These are phyloP conservation scores for Brienomyrus brachyistius DNA, from an alignment of 2,113 vertebrate species.

Conservation along the genomic window DNA sequence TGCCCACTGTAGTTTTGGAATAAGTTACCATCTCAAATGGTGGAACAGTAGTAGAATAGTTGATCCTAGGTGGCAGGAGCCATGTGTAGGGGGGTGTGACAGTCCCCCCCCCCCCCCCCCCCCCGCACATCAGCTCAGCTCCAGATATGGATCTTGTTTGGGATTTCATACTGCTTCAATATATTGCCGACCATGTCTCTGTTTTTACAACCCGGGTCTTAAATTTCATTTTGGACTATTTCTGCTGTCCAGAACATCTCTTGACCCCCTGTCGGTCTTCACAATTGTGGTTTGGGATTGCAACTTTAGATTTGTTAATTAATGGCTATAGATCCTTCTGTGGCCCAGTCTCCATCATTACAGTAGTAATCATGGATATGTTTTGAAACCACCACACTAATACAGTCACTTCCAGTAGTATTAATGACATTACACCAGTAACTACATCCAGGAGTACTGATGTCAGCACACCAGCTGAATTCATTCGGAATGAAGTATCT, in stretches of 20 bases:
- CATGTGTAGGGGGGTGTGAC: no score
- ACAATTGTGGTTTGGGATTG: background rate
- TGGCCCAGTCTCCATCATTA: background rate
- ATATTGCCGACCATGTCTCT: no score
- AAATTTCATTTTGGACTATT: background rate
- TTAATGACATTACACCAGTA: background rate
- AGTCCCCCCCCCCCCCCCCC: no score
- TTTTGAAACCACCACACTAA: background rate
- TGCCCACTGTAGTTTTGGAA: background rate
- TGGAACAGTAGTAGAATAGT: background rate
- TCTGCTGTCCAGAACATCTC: background rate
- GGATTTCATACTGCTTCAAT: no score
- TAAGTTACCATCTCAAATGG: background rate
- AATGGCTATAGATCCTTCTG: no score
- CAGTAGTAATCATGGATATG: background rate
- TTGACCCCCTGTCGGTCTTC: background rate
- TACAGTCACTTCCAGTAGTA: no score
- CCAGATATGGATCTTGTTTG: background rate
- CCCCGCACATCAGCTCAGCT: no score
- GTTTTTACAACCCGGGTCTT: background rate
- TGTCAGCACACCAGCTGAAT: background rate
- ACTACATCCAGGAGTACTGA: background rate
- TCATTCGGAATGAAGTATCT: background rate
- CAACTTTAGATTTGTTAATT: background rate
- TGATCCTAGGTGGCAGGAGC: no score